Conservation (phyloP, 2,888 invertebrate genomes). For the Gari tellinella region DNA sequence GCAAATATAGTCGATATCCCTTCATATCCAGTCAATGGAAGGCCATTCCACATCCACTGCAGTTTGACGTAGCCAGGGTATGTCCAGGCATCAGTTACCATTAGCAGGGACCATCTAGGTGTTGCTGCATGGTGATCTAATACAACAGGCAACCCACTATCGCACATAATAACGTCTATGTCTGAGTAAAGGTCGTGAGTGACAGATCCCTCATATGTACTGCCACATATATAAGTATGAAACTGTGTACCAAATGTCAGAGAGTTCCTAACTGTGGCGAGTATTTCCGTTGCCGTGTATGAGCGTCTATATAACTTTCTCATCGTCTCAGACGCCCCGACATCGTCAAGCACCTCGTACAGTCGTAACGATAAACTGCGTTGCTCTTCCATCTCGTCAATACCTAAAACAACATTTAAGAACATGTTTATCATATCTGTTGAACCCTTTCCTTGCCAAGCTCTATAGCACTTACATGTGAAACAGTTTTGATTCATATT, state of each 20-base stretch:
- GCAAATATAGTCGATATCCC: too few relatives aligned
- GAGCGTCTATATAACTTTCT: neutral
- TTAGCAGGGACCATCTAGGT: neutral
- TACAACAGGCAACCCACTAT: neutral
- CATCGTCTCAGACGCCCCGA: constrained; percentile 4
- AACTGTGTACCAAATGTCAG: neutral
- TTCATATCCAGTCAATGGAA: neutral
- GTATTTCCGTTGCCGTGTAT: neutral
- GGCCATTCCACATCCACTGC: neutral
- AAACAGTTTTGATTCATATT: too few relatives aligned
- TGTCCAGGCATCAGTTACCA: constrained; percentile 2
- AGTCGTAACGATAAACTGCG: neutral
- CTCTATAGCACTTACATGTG: too few relatives aligned
- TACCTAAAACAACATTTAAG: too few relatives aligned
- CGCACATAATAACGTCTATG: neutral
- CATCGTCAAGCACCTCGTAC: neutral
- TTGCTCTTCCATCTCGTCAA: too few relatives aligned
- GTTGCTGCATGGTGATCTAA: constrained; percentile 1
- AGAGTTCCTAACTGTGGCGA: neutral
- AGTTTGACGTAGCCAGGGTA: constrained; percentile 19
- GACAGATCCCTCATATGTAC: constrained; percentile 4
- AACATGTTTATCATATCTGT: too few relatives aligned
- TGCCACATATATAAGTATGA: neutral
- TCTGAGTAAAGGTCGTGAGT: constrained; percentile 5
- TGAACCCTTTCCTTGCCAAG: too few relatives aligned